phyloP scores from a whole-genome alignment of 2,113 vertebrate genomes.

The Ciconia maguari region DNA sequence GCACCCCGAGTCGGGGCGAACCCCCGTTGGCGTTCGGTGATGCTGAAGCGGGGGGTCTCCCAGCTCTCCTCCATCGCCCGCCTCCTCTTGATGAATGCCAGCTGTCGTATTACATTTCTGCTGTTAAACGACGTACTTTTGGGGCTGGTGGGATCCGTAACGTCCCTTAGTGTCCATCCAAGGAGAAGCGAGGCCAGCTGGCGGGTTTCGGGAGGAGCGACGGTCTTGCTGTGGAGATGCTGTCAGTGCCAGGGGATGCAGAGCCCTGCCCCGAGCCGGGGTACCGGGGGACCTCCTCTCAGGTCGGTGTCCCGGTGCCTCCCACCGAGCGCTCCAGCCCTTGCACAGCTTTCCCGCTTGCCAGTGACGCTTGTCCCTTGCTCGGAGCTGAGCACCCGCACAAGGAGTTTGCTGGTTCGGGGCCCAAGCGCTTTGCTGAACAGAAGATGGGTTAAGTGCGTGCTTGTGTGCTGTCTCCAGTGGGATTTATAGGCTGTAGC shows the following conservation, averaged over 20 bases:
- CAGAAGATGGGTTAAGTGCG: not conserved
- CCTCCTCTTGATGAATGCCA: conserved; percentile 43
- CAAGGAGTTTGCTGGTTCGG: not conserved
- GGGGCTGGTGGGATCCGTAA: not conserved
- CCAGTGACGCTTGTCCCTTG: rapidly evolving
- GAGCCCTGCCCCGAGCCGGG: not conserved
- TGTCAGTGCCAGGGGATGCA: not conserved
- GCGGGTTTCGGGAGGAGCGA: not conserved
- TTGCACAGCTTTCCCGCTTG: not conserved
- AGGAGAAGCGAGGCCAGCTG: not conserved
- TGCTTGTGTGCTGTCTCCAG: not conserved
- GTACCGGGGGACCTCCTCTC: not conserved
- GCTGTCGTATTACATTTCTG: conserved; percentile 59
- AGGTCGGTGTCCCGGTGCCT: not conserved
- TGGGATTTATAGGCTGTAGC: conserved; percentile 42
- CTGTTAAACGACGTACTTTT: conserved; percentile 46
- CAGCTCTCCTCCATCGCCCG: conserved; percentile 35
- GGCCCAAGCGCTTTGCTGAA: not conserved
- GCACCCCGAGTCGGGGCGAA: conserved; percentile 1
- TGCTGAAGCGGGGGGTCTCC: conserved; percentile 45
- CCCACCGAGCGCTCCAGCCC: not conserved
- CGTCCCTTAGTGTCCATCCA: rapidly evolving
- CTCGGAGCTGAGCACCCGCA: not conserved
- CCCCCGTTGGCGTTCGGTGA: conserved; percentile 27
- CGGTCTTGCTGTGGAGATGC: not conserved